A percentile compares a stretch with the other conserved stretches of the same genome.
These are phyloP conservation scores for Clitarchus hookeri DNA, from an alignment of 2,888 invertebrate genomes.

Conservation along the genomic window DNA sequence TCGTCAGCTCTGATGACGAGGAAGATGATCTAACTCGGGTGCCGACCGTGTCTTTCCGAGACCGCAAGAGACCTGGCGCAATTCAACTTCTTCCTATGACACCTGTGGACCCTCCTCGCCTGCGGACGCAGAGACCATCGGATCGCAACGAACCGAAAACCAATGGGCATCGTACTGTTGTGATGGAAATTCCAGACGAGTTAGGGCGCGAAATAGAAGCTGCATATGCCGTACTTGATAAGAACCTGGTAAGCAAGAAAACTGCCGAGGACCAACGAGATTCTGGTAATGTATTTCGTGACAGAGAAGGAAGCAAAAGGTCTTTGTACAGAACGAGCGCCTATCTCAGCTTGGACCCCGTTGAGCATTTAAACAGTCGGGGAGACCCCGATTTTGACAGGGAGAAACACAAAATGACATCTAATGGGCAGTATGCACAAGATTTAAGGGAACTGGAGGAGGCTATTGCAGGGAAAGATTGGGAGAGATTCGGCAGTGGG, in stretches of 20 bases:
- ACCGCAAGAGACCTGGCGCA: neutral
- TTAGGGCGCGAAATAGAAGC: neutral
- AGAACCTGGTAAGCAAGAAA: neutral
- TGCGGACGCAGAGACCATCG: neutral
- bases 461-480: neutral
- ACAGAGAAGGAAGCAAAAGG: neutral
- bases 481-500: slow-evolving; percentile 1
- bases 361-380: too few relatives aligned
- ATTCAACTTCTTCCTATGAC: slow-evolving; percentile 11
- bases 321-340: neutral
- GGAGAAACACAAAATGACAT: neutral
- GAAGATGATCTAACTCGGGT: neutral
- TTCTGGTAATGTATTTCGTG: neutral
- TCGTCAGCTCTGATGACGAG: slow-evolving; percentile 15
- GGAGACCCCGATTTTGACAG: neutral
- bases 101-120: neutral
- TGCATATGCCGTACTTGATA: neutral
- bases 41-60: neutral
- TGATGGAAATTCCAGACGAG: neutral
- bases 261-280: too few relatives aligned
- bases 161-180: neutral
- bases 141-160: neutral
- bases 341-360: neutral
- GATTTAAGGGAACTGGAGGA: neutral
- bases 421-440: neutral